phyloP scores from a whole-genome alignment of 2,888 invertebrate species.

The Noctua janthina region DNA sequence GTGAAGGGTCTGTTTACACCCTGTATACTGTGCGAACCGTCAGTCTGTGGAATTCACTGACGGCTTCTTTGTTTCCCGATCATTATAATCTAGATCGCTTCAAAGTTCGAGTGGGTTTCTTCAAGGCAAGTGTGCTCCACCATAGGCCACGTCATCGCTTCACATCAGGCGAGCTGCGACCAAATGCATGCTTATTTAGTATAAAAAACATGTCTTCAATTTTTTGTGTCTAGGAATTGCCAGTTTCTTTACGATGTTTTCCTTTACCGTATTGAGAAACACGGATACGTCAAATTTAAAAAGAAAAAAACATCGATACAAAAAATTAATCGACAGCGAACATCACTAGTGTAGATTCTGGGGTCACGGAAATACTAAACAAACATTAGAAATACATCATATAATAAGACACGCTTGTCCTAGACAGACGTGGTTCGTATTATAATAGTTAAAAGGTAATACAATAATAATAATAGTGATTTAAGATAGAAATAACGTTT shows the following conservation, averaged over 20 bases:
- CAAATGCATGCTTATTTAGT: not conserved
- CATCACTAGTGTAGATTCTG: conserved; percentile 22
- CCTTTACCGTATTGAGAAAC: too few species aligned
- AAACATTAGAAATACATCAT: conserved; percentile 17
- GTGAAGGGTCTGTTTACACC: too few species aligned
- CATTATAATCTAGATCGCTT: not conserved
- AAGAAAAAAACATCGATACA: conserved; percentile 15
- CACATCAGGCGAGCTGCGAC: not conserved
- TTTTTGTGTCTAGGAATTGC: not conserved
- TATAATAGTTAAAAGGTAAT: conserved; percentile 1
- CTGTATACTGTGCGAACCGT: too few species aligned
- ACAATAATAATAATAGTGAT: conserved; percentile 6
- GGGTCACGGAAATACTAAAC: conserved; percentile 26
- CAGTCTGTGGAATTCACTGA: too few species aligned
- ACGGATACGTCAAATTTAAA: too few species aligned
- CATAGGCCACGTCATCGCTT: not conserved
- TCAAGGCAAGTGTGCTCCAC: not conserved
- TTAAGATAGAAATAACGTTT: not conserved
- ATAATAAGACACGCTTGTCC: not conserved
- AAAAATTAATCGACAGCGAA: not conserved
- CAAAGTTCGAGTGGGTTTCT: not conserved
- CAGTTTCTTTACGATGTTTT: not conserved
- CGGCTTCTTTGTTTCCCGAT: too few species aligned
- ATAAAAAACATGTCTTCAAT: too few species aligned
- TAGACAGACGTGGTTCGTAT: conserved; percentile 14